Evolutionary conservation across 2,113 vertebrate genomes (phyloP), one percentile per base, ranked within the genome.

Genomic region (Syrrhaptes paradoxus): DNA sequence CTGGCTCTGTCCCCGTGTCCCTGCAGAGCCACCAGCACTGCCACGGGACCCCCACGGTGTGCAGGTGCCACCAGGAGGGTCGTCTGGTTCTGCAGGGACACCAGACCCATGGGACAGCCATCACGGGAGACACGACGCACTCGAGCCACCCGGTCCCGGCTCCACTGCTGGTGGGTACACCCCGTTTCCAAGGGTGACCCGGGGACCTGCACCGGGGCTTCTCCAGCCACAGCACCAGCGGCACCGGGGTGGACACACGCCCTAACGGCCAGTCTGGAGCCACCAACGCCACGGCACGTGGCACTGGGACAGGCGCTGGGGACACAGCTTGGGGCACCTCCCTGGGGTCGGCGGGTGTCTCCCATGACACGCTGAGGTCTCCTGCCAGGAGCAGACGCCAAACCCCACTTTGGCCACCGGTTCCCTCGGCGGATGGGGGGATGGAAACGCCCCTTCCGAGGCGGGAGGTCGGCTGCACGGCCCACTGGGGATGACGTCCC

Each of bases 231-330:
- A 87, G 59, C 52, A 66, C 26, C 31, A 6, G 36, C 11, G 2
- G 72, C 13, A 15, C 36, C 0, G 0, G 18, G 7, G 9, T 49
- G 55, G 62, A 5, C 1, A 0, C 1, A 1, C 3, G 3, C 43
- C 16, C 28, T 13, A 6, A 22, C 10, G 28, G 28, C 9, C 71
- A 15, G 24, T 13, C 49, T 9, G 20, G 46, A 83, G 62, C 28
- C 38, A n/a, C 46, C 9, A 0, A 41, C 22, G 65, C 76, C 49
- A 25, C 31, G 3, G 5, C 2, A 3, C 17, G 2, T 16, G 76
- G 11, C 5, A 49, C 38, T 4, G 32, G 34, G 49, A 10, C 0
- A 2, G 71, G 21, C 1, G 3, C 25, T 19, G 24, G 45, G 36
- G 57, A 43, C n/a, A 46, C 24, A 17, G 34, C 36, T 12, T 18